Conservation (phyloP, 2,888 invertebrate genomes). For the Cheilosia grossa region DNA sequence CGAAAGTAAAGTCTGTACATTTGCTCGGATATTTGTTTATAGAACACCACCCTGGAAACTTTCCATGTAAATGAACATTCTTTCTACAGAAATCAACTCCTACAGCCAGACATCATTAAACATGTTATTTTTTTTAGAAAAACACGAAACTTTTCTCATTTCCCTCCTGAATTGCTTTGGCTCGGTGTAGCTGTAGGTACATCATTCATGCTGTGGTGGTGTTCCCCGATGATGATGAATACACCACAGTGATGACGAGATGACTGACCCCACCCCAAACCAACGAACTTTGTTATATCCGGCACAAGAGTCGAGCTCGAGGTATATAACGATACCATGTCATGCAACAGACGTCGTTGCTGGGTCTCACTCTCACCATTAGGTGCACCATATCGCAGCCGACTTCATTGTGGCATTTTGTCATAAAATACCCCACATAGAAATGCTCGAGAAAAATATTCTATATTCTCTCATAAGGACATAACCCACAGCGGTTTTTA, state of each 20-base stretch:
- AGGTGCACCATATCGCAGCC: constrained; percentile 21
- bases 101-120: neutral
- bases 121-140: neutral
- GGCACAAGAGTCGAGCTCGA: constrained; percentile 2
- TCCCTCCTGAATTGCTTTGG: constrained; percentile 1
- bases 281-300: constrained; percentile 1
- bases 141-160: neutral
- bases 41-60: too few species aligned
- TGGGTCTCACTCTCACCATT: neutral
- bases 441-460: constrained; percentile 23
- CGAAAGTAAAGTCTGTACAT: too few species aligned
- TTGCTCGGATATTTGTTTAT: too few species aligned
- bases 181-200: neutral
- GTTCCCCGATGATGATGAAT: constrained; percentile 32
- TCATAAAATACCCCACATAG: neutral
- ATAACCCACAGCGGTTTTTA: constrained; percentile 20
- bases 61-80: too few species aligned
- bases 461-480: constrained; percentile 28
- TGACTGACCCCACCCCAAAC: constrained; percentile 38
- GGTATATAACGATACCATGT: neutral
- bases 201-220: constrained; percentile 13
- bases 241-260: constrained; percentile 30
- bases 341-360: neutral
- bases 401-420: constrained; percentile 43
- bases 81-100: neutral